phyloP scores from a whole-genome alignment of 2,113 vertebrate genomes.

The Pogonocichla stellata region DNA sequence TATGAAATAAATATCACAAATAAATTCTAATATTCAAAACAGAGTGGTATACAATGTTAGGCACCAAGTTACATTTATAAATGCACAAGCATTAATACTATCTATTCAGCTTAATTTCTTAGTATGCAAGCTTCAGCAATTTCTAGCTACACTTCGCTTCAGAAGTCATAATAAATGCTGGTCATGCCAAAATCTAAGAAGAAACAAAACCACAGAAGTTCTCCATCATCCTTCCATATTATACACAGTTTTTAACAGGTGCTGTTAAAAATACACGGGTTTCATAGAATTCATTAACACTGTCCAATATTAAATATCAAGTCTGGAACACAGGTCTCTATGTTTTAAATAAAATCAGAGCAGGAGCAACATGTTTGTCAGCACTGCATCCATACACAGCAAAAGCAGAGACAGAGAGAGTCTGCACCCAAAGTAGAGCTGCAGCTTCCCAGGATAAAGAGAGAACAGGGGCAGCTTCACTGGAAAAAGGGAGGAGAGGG shows the following conservation, averaged over 20 bases:
- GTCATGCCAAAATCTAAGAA: slow-evolving; percentile 40
- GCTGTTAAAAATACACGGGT: neutral
- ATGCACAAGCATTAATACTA: neutral
- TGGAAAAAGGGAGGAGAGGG: neutral
- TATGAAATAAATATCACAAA: slow-evolving; percentile 20
- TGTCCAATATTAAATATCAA: neutral
- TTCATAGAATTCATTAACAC: neutral
- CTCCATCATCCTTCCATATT: neutral
- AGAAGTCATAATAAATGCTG: slow-evolving; percentile 32
- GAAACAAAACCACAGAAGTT: neutral
- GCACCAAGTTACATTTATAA: slow-evolving; percentile 15
- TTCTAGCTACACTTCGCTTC: slow-evolving; percentile 12
- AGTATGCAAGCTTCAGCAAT: slow-evolving; percentile 16
- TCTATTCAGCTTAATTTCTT: slow-evolving; percentile 12
- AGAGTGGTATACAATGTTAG: neutral
- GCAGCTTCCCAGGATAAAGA: neutral
- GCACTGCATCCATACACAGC: neutral
- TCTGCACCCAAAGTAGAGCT: neutral
- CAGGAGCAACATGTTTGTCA: neutral
- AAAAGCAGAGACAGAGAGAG: neutral
- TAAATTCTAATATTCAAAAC: slow-evolving; percentile 14
- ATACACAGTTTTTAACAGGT: neutral
- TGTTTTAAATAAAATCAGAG: neutral
- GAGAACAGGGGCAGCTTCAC: neutral
- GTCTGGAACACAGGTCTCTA: neutral